Evolutionary conservation across 2,797 vertebrate species (phyloP).

Genomic region (Allobates femoralis): DNA sequence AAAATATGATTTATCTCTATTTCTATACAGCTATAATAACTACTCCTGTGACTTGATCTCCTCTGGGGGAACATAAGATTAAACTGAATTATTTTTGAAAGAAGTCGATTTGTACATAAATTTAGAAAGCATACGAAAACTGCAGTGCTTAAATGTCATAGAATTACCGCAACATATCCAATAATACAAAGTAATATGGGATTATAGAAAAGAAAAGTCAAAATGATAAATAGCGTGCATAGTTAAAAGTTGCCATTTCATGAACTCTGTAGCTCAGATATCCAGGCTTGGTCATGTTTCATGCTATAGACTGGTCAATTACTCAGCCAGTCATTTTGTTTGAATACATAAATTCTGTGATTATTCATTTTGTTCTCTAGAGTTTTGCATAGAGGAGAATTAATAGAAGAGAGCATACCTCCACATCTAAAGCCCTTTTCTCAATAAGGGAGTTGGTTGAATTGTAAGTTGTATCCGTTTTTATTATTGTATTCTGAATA

Average conservation of each 20-base stretch:
- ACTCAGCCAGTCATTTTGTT: slow-evolving; percentile 1
- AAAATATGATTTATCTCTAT: slow-evolving; percentile 36
- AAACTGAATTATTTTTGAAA: slow-evolving; percentile 24
- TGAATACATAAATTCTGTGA: background rate
- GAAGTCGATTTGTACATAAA: slow-evolving; percentile 1
- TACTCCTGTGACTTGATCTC: slow-evolving; percentile 6
- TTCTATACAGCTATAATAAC: slow-evolving; percentile 16
- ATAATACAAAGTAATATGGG: background rate
- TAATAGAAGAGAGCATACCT: background rate
- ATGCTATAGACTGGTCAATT: background rate
- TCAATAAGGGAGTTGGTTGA: background rate
- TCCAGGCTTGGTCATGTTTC: background rate
- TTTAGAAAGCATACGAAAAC: background rate
- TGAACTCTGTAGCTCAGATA: slow-evolving; percentile 3
- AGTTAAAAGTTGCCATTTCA: background rate
- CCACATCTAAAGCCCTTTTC: background rate
- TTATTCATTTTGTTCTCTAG: slow-evolving; percentile 1
- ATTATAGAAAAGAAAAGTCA: slow-evolving; percentile 16
- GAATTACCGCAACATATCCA: background rate
- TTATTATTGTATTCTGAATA: background rate
- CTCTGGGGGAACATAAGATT: background rate
- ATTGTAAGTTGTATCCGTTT: background rate
- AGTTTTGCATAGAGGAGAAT: background rate
- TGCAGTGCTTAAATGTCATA: background rate
- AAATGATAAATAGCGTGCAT: background rate